These are phyloP conservation scores for Dendroctonus valens DNA, from an alignment of 1,140 invertebrate genomes.

Conservation along the genomic window DNA sequence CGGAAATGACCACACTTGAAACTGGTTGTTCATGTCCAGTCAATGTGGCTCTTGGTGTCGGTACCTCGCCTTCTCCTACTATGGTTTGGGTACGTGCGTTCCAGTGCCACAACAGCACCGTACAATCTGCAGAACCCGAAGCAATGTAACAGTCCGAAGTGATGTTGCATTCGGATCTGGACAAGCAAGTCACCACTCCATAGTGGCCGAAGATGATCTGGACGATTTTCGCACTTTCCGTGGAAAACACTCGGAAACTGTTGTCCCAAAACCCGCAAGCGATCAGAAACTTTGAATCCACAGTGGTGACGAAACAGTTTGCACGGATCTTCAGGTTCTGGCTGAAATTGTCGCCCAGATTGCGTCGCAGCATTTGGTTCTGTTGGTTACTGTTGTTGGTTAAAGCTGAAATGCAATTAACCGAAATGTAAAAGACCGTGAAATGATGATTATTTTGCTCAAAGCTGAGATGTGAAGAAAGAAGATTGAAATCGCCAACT, in stretches of 20 bases:
- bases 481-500: no score
- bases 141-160: conserved; percentile 98
- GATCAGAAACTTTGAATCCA: conserved; percentile 93
- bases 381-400: conserved; percentile 62
- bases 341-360: conserved; percentile 95
- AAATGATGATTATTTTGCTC: no score
- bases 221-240: conserved; percentile 95
- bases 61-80: conserved; percentile 92
- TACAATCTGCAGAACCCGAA: conserved; percentile 96
- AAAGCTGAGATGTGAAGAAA: no score
- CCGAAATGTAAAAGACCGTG: no score
- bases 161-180: conserved; percentile 97
- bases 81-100: conserved; percentile 94
- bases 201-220: conserved; percentile 99
- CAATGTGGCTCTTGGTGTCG: conserved; percentile 91
- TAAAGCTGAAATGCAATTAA: conserved; percentile 59
- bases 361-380: conserved; percentile 66
- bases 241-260: conserved; percentile 96
- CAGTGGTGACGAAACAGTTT: conserved; percentile 96
- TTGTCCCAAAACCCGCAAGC: conserved; percentile 99
- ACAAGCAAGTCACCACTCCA: conserved; percentile 96
- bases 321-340: conserved; percentile 90
- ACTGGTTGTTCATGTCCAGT: conserved; percentile 97
- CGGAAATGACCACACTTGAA: conserved; percentile 92
- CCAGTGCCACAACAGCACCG: conserved; percentile 98